Percentiles rank a stretch among this genome's conserved stretches.
Conservation (phyloP, 1,140 invertebrate genomes). For the Lepidurus apus region DNA sequence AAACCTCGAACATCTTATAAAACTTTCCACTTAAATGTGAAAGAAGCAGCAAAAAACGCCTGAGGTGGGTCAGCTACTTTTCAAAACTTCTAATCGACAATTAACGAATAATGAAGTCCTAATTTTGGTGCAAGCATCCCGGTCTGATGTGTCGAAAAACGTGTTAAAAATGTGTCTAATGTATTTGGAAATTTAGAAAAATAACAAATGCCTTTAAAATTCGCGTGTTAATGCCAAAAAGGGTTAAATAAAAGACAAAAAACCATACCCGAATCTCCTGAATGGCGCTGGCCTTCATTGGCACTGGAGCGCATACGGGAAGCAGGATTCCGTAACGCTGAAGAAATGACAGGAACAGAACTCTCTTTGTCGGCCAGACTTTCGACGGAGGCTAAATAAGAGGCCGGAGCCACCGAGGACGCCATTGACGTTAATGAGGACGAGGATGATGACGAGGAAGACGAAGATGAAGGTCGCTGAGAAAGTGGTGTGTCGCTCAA, state of each 20-base stretch:
- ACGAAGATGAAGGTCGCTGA: conserved; percentile 52
- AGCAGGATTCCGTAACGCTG: not conserved
- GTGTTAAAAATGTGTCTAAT: too few relatives aligned
- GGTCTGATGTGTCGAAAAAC: too few relatives aligned
- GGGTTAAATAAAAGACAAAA: not conserved
- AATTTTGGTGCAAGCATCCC: too few relatives aligned
- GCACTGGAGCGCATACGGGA: conserved; percentile 47
- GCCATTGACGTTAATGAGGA: conserved; percentile 62
- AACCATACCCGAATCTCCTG: not conserved
- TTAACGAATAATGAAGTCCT: too few relatives aligned
- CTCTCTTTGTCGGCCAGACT: conserved; percentile 54
- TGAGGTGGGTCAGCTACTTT: too few relatives aligned
- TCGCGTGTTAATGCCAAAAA: not conserved
- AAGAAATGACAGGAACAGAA: conserved; percentile 25
- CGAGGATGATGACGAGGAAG: conserved; percentile 60
- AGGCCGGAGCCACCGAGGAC: conserved; percentile 41
- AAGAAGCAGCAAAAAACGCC: too few relatives aligned
- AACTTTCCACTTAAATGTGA: too few relatives aligned
- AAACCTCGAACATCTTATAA: too few relatives aligned
- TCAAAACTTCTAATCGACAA: too few relatives aligned
- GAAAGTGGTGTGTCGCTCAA: not conserved
- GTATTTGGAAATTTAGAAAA: too few relatives aligned
- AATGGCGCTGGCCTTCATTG: conserved; percentile 38
- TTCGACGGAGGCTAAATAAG: conserved; percentile 74
- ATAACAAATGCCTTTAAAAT: too few relatives aligned